Percentiles rank a stretch among this genome's conserved stretches.
Conservation (phyloP, 2,113 vertebrate species). For the Campylomormyrus numenius region DNA sequence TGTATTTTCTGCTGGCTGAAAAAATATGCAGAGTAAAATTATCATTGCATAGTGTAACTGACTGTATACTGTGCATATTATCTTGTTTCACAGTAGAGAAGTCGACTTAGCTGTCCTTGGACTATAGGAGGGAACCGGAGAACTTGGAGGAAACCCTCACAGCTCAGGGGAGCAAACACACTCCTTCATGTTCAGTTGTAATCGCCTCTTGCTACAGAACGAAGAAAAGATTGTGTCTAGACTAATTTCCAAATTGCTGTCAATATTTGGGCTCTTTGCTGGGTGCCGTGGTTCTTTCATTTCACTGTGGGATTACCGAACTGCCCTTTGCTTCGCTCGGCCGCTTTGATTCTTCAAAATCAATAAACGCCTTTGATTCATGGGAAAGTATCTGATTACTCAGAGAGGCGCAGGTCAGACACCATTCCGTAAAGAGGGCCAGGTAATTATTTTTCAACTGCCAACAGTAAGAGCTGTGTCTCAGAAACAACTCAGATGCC, state of each 20-base stretch:
- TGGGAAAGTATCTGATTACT: constrained; percentile 21
- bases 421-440: neutral
- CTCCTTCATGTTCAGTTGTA: neutral
- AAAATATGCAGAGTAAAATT: neutral
- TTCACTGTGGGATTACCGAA: constrained; percentile 16
- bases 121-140: neutral
- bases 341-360: constrained; percentile 33
- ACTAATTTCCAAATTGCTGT: constrained; percentile 24
- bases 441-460: constrained; percentile 17
- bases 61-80: neutral
- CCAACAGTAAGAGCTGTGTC: neutral
- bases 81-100: neutral
- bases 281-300: neutral
- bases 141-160: neutral
- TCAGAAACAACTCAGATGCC: neutral
- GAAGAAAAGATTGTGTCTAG: neutral
- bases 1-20: neutral
- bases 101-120: neutral
- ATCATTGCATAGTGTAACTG: neutral
- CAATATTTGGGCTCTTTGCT: neutral
- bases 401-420: neutral
- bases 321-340: constrained; percentile 17
- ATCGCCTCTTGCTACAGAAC: neutral
- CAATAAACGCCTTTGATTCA: constrained; percentile 29
- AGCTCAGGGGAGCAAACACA: neutral